phyloP scores from a whole-genome alignment of 1,140 invertebrate genomes.

The Drosophila insularis region DNA sequence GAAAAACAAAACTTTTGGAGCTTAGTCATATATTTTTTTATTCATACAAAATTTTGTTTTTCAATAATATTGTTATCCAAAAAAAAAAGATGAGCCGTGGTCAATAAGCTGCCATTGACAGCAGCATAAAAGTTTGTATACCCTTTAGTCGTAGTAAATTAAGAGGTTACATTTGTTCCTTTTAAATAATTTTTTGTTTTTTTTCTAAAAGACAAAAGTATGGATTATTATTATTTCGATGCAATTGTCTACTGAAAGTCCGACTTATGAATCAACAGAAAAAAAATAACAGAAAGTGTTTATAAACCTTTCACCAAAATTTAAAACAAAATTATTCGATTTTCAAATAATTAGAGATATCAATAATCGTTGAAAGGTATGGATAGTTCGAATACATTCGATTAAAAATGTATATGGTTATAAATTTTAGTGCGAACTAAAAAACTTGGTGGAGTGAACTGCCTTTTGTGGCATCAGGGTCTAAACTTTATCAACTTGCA shows the following conservation, averaged over 20 bases:
- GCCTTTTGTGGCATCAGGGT: slow-evolving; percentile 31
- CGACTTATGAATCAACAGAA: too few relatives aligned
- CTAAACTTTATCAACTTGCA: slow-evolving; percentile 36
- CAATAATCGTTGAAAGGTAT: not conserved
- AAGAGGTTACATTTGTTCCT: not conserved
- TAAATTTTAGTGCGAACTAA: slow-evolving; percentile 5
- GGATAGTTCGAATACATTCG: not conserved
- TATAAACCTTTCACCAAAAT: too few relatives aligned
- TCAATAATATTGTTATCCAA: too few relatives aligned
- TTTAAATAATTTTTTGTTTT: too few relatives aligned
- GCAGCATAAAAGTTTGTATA: not conserved
- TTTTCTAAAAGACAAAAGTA: too few relatives aligned
- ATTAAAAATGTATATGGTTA: not conserved
- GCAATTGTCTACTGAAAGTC: too few relatives aligned
- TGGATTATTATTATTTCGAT: too few relatives aligned
- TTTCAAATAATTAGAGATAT: too few relatives aligned
- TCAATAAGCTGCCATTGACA: slow-evolving; percentile 3
- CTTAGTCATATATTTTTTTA: too few relatives aligned
- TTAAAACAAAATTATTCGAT: too few relatives aligned
- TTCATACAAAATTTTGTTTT: not conserved
- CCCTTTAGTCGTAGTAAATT: not conserved
- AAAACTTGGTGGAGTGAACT: slow-evolving; percentile 27
- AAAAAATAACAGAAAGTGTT: too few relatives aligned
- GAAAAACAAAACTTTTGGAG: too few relatives aligned
- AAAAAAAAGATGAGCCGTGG: not conserved